Conservation (phyloP, 2,888 invertebrate genomes). For the Physocephala rufipes region DNA sequence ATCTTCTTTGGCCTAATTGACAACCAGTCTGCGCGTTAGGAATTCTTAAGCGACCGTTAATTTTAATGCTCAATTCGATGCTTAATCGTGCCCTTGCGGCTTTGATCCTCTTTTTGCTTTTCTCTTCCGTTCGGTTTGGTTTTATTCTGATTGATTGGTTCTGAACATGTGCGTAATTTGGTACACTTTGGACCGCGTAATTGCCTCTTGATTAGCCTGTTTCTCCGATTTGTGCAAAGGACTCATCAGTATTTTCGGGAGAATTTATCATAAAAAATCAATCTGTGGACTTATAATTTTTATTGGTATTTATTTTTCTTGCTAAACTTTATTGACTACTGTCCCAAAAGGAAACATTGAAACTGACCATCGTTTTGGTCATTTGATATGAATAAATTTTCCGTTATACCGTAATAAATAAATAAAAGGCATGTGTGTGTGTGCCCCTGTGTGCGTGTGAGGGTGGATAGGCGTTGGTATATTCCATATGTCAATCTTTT, state of each 20-base stretch:
- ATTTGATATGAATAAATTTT: not conserved
- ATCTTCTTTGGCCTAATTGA: slow-evolving; percentile 23
- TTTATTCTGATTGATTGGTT: slow-evolving; percentile 33
- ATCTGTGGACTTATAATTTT: slow-evolving; percentile 13
- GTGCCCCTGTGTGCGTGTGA: too few relatives aligned
- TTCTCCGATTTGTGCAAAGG: not conserved
- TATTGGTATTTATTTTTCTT: not conserved
- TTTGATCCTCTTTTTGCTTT: slow-evolving; percentile 21
- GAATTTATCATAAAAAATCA: slow-evolving; percentile 29
- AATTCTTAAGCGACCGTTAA: slow-evolving; percentile 36
- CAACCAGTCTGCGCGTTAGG: slow-evolving; percentile 37
- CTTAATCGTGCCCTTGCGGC: slow-evolving; percentile 1
- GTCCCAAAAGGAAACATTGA: not conserved
- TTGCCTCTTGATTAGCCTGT: slow-evolving; percentile 52
- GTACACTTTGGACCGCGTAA: slow-evolving; percentile 46
- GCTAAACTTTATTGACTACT: not conserved
- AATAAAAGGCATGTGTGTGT: not conserved
- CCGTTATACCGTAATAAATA: slow-evolving; percentile 13
- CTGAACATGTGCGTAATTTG: slow-evolving; percentile 56
- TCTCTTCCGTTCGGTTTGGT: too few relatives aligned
- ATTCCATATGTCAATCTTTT: slow-evolving; percentile 45
- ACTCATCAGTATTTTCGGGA: slow-evolving; percentile 33
- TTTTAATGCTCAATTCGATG: slow-evolving; percentile 9
- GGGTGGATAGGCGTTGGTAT: slow-evolving; percentile 41
- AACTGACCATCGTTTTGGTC: too few relatives aligned